Percentiles rank a stretch among this genome's conserved stretches.
Evolutionary conservation across 2,113 vertebrate species (phyloP).

Genomic region (Gymnocephalus cernua): DNA sequence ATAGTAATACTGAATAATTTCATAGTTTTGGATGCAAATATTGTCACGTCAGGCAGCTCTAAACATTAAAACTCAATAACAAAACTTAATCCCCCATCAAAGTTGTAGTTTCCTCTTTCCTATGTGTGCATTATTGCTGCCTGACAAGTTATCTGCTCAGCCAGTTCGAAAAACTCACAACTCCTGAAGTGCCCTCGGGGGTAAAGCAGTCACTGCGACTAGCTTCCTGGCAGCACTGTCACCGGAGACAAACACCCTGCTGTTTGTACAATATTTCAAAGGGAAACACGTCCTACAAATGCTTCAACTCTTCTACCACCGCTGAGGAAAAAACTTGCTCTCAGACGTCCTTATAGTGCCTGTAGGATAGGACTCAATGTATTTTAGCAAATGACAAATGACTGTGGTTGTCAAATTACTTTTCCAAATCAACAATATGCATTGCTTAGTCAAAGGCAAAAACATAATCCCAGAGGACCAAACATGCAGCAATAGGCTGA

Average conservation of each 20-base stretch:
- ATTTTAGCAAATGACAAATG: not conserved
- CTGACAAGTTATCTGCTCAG: not conserved
- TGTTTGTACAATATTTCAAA: conserved; percentile 21
- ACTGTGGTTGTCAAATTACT: not conserved
- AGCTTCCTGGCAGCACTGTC: conserved; percentile 35
- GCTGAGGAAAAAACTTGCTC: not conserved
- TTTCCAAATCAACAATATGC: not conserved
- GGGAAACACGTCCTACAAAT: not conserved
- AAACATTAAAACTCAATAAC: not conserved
- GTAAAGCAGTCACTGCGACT: not conserved
- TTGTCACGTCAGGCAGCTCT: not conserved
- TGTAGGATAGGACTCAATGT: not conserved
- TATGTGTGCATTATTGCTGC: not conserved
- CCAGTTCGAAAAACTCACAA: not conserved
- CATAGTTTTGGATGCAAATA: not conserved
- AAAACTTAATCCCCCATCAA: not conserved
- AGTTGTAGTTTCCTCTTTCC: not conserved
- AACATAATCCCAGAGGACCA: not conserved
- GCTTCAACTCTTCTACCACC: not conserved
- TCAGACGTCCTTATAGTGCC: not conserved
- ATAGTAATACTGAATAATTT: not conserved
- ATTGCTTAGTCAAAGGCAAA: not conserved
- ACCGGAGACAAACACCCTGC: conserved; percentile 35
- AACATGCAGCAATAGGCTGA: too few species aligned
- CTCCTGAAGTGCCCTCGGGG: not conserved